Percentiles rank a stretch among this genome's conserved stretches.
These are phyloP conservation scores for Ceyx margarethae DNA, from an alignment of 2,113 vertebrate species.

Conservation along the genomic window DNA sequence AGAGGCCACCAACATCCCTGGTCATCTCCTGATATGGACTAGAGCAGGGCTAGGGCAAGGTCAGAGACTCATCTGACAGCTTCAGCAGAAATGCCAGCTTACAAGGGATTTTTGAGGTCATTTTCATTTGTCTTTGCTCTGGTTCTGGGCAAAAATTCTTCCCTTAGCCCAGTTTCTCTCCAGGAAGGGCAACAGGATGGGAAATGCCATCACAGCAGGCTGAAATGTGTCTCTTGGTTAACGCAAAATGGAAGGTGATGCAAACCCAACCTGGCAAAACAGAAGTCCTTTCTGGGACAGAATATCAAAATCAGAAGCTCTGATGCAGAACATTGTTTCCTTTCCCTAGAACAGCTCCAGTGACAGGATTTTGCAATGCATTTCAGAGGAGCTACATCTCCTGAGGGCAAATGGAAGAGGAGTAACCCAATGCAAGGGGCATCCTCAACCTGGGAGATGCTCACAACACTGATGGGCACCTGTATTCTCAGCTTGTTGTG, in stretches of 20 bases:
- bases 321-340: not conserved
- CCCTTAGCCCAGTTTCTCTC: not conserved
- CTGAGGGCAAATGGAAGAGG: not conserved
- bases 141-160: not conserved
- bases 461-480: not conserved
- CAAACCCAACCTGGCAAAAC: not conserved
- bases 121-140: not conserved
- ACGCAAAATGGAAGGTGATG: not conserved
- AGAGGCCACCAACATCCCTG: not conserved
- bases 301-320: not conserved
- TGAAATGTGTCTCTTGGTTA: not conserved
- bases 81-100: not conserved
- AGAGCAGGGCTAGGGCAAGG: not conserved
- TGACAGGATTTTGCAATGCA: fast-evolving
- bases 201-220: not conserved
- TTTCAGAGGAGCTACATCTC: not conserved
- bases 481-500: not conserved
- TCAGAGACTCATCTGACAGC: not conserved
- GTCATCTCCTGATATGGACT: not conserved
- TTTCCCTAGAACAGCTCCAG: not conserved
- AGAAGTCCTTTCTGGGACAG: not conserved
- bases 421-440: not conserved
- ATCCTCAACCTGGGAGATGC: not conserved
- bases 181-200: not conserved
- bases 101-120: not conserved